Base-by-base conservation (phyloP, 2,888 invertebrate species). In the Hydroisotoma schaefferi region DNA sequence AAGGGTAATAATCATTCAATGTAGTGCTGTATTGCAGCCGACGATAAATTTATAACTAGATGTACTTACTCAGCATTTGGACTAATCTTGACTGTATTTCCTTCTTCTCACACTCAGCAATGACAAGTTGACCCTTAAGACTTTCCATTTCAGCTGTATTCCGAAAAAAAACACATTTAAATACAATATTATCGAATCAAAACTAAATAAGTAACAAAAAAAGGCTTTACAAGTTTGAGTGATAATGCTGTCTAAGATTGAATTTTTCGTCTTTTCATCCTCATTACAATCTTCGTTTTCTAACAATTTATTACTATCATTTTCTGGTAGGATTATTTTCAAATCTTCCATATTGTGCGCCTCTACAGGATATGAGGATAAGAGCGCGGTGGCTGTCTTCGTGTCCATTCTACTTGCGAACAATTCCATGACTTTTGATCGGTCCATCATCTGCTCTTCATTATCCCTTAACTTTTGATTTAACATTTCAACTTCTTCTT, bases 391-490 rank as follows among this genome's bases (percentile, higher is more conserved):
- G 28, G 65, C 68, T 33, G 63, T 56, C 52, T 68, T 64, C 27
- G 59, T 25, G 43, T 69, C 68, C 58, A 69, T 59, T 63, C 69
- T 71, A 18, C 63, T 51, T 48, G 67, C 59, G 46, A 71, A 53
- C 22, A 69, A 63, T 47, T 69, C 65, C 47, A 71, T 71, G 8
- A 77, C 76, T 61, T 77, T 78, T 58, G 82, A 75, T 70, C 82
- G 79, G 68, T 81, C 79, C 60, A 78, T 77, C 67, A 79, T 76
- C 46, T 80, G 77, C 23, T 78, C 76, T 58, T 80, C 78, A 43
- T 80, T 77, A 68, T 80, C 79, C 65, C 79, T 79, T 64, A 81
- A 78, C 75, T 81, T 80, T 57, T 81, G 80, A 61, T 80, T 80
- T 62, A 84, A 75, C 69, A 79, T 80, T 65, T 80, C 79, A 29